Conservation (phyloP, 2,797 vertebrate species). For the Eremophila alpestris region DNA sequence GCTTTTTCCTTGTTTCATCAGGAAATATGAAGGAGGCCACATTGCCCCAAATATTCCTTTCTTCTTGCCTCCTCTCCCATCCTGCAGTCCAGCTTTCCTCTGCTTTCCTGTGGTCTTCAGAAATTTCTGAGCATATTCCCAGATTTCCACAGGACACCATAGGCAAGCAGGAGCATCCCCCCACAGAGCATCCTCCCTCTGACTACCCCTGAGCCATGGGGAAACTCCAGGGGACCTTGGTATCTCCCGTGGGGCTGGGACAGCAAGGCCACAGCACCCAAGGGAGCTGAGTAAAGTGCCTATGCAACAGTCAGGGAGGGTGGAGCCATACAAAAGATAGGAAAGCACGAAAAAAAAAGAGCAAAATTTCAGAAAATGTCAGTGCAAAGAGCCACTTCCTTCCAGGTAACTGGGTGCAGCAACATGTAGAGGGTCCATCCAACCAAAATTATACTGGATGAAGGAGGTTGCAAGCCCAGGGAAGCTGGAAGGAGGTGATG, state of each 20-base stretch:
- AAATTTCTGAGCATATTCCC: not conserved
- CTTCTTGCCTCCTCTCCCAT: not conserved
- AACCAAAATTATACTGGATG: not conserved
- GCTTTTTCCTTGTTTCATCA: not conserved
- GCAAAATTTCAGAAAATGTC: not conserved
- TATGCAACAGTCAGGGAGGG: not conserved
- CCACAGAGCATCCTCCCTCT: not conserved
- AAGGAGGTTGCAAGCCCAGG: not conserved
- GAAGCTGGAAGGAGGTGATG: not conserved
- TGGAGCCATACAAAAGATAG: not conserved
- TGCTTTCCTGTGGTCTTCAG: not conserved
- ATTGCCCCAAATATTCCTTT: not conserved
- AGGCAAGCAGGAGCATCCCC: not conserved
- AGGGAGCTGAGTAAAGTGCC: not conserved
- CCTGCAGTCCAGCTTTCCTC: rapidly evolving
- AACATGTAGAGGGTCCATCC: not conserved
- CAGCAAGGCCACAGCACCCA: not conserved
- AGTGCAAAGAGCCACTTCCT: not conserved
- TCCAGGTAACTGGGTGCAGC: not conserved
- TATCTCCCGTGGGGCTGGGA: rapidly evolving
- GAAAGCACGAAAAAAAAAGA: not conserved
- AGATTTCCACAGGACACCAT: not conserved
- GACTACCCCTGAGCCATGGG: not conserved
- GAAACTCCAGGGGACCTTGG: not conserved
- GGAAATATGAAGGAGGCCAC: not conserved